Base-by-base conservation (phyloP, 2,888 invertebrate species). In the Leucania comma region DNA sequence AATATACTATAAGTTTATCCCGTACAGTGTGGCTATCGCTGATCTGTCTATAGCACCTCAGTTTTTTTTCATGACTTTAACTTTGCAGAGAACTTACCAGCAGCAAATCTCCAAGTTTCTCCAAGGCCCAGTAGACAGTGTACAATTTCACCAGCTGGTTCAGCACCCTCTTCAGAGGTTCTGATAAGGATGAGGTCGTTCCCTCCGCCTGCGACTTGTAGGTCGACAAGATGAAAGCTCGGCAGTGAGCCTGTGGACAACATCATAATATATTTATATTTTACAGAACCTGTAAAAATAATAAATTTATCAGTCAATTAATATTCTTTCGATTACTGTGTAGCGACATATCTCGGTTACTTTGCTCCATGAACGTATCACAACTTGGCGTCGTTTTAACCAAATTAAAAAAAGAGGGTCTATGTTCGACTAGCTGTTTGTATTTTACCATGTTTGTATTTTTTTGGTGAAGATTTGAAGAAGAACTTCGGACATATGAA, bases 101-200 rank as follows among this genome's bases (percentile, higher is more conserved):
- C 60, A 98, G 93, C 82, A 99, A 97, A 87, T 98, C 98, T 6
- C 98, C 99, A 22, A 97, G 93, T 78, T 97, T 97, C 89, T 97
- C 97, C 38, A 98, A 90, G 4, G 98, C 97, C 93, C 98, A 98
- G 90, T 98, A 97, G 0, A 98, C 95, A 8, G 97, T 96, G 89
- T 98, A 99, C 1, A 99, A 92, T 86, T 98, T 97, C 65, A 98
- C 96, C 53, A 99, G 93, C 57, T 97, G 96, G 32, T 94, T 89
- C n/a, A 99, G 89, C 20, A 98, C 97, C 22, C 90, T 91, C 62
- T 93, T 96, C 66, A 98, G 88, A 2, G 97, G 94, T 0, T 95
- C 92, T 0, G 98, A 98, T 5, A 97, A 88, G 0, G 94, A 86
- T 0, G 89, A 87, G 1, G 94, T 87, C 2, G 96, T 90, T 1